Base-by-base conservation (phyloP, 1,140 invertebrate species). In the Drosophila pseudoananassae region DNA sequence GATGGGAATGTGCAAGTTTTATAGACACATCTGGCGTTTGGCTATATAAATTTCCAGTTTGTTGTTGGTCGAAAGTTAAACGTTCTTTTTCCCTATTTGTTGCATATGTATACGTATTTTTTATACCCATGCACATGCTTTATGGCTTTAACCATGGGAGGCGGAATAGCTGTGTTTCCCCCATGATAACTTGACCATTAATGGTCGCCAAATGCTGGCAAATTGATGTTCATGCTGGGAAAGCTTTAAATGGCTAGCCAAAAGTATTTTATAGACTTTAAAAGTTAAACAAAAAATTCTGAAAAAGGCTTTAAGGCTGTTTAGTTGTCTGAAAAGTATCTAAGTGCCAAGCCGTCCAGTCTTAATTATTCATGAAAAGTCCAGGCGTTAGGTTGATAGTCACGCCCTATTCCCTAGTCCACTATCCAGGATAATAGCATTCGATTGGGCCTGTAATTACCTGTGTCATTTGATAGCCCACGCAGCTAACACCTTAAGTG, bases 111-210 rank as follows among this genome's bases (percentile, higher is more conserved):
- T 60, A 17, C 14, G 38, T 40, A 9, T 43, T 14, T 43, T 43
- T 17, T 61, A n/a, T 54, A 45, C 23, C 17, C 12, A 27, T 20
- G 56, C 51, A 15, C 40, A 68, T 68, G 17, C 47, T 69, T 68
- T 69, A 68, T 68, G 65, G 50, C 50, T 7, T 69, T 47, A 69
- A 38, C 63, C 50, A 54, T 54, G 49, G 38, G 7, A 66, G 27
- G 27, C 46, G 49, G 23, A 55, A 33, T 51, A 27, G 40, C 10
- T 15, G 12, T 45, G 27, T 43, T 45, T 27, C 12, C 9, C 3
- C 33, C 25, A 8, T 60, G 53, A 79, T 76, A 81, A 66, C 56
- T 61, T 81, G 51, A 65, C 78, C 69, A 78, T 69, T 78, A 69
- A 63, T 76, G 64, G 52, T 69, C 61, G 38, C 65, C 66, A 69